Percentiles rank a stretch among this genome's conserved stretches.
phyloP scores from a whole-genome alignment of 2,888 invertebrate species.

The Nephrocerus scutellatus region DNA sequence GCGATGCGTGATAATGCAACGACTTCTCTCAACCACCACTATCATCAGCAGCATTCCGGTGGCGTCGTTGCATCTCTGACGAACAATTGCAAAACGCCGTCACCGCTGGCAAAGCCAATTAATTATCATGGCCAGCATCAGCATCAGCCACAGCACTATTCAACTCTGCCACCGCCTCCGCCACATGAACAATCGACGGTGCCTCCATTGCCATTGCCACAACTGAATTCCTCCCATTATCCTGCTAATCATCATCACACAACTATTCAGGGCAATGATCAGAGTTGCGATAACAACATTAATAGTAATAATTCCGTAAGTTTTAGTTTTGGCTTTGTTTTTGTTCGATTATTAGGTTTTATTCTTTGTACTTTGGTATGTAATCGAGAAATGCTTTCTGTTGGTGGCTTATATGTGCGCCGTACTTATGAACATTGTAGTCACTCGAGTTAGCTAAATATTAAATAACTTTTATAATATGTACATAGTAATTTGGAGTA shows the following conservation, averaged over 20 bases:
- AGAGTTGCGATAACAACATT: constrained; percentile 22
- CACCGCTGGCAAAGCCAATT: too few species aligned
- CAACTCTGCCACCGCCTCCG: constrained; percentile 22
- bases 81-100: constrained; percentile 4
- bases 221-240: constrained; percentile 23
- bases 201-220: constrained; percentile 23
- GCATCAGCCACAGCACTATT: constrained; percentile 25
- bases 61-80: too few species aligned
- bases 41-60: too few species aligned
- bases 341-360: too few species aligned
- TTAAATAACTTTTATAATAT: too few species aligned
- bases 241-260: constrained; percentile 12
- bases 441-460: background rate
- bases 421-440: too few species aligned
- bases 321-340: constrained; percentile 17
- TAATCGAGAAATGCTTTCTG: too few species aligned
- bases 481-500: too few species aligned
- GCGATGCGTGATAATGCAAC: too few species aligned
- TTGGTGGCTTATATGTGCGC: too few species aligned
- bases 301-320: constrained; percentile 25
- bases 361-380: too few species aligned
- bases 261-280: constrained; percentile 21
- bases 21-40: too few species aligned
- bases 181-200: constrained; percentile 27
- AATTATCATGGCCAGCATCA: constrained; percentile 16